Conservation (phyloP, 2,888 invertebrate species). For the Pachydiplax longipennis region DNA sequence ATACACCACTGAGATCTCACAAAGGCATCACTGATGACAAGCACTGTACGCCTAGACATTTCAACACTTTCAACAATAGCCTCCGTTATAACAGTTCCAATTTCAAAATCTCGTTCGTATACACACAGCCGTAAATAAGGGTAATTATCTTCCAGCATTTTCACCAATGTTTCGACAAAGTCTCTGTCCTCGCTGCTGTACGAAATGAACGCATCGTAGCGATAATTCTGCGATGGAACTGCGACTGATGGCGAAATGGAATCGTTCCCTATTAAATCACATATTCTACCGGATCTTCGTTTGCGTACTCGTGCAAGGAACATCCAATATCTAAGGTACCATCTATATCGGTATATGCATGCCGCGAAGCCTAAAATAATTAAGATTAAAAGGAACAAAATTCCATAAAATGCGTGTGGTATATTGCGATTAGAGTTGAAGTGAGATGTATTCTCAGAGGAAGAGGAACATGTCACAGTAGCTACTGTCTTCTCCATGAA, state of each 20-base stretch:
- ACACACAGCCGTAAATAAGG: constrained; percentile 71
- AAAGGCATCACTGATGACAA: constrained; percentile 73
- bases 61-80: constrained; percentile 71
- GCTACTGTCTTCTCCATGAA: not conserved
- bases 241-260: not conserved
- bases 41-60: constrained; percentile 69
- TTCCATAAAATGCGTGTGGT: constrained; percentile 53
- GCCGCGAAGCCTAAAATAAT: constrained; percentile 58
- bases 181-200: constrained; percentile 59
- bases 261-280: not conserved
- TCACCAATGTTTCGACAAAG: constrained; percentile 68
- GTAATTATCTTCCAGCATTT: constrained; percentile 67
- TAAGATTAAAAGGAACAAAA: constrained; percentile 59
- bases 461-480: not conserved
- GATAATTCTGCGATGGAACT: constrained; percentile 49
- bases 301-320: constrained; percentile 62
- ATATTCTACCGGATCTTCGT: not conserved
- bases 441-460: not conserved
- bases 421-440: not conserved
- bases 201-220: constrained; percentile 59
- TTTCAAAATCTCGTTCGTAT: constrained; percentile 73
- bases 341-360: not conserved
- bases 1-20: constrained; percentile 76
- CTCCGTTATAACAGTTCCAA: constrained; percentile 71
- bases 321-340: constrained; percentile 65